A percentile compares a stretch with the other conserved stretches of the same genome.
Conservation (phyloP, 2,888 invertebrate species). For the Trimorus sp. region DNA sequence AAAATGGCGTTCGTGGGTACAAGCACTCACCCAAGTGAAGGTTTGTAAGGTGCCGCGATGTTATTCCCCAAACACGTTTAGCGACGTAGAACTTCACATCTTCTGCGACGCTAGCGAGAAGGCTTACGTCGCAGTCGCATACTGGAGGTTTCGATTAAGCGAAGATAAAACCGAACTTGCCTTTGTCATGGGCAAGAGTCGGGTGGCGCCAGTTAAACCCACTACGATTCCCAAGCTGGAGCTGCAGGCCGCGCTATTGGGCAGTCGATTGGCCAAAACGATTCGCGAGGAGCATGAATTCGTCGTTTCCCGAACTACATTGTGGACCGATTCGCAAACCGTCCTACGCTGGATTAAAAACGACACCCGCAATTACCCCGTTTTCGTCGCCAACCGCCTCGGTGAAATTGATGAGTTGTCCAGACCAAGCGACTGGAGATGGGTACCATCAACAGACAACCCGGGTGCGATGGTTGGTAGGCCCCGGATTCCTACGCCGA, state of each 20-base stretch:
- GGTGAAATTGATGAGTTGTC: conserved; percentile 68
- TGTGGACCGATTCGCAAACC: conserved; percentile 61
- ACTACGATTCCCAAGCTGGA: conserved; percentile 54
- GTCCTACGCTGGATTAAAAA: conserved; percentile 63
- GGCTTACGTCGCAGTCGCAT: conserved; percentile 66
- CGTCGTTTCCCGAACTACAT: background rate
- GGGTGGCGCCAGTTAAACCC: conserved; percentile 40
- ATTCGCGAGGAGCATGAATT: conserved; percentile 45
- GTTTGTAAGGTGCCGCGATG: background rate
- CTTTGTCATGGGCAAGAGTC: conserved; percentile 10
- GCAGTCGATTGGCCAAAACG: conserved; percentile 36
- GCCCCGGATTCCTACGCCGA: conserved; percentile 13
- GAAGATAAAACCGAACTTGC: background rate
- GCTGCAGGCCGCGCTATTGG: conserved; percentile 59
- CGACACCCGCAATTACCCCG: conserved; percentile 40
- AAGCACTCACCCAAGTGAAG: too few species aligned
- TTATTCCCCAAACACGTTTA: background rate
- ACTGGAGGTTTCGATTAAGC: conserved; percentile 27
- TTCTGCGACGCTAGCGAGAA: conserved; percentile 70
- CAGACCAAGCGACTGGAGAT: conserved; percentile 48
- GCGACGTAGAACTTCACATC: conserved; percentile 62
- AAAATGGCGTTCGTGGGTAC: background rate
- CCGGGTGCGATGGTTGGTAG: conserved; percentile 41
- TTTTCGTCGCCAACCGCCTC: conserved; percentile 66
- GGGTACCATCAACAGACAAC: conserved; percentile 53